Conservation (phyloP, 2,888 invertebrate genomes). For the Ophioninae sp. region DNA sequence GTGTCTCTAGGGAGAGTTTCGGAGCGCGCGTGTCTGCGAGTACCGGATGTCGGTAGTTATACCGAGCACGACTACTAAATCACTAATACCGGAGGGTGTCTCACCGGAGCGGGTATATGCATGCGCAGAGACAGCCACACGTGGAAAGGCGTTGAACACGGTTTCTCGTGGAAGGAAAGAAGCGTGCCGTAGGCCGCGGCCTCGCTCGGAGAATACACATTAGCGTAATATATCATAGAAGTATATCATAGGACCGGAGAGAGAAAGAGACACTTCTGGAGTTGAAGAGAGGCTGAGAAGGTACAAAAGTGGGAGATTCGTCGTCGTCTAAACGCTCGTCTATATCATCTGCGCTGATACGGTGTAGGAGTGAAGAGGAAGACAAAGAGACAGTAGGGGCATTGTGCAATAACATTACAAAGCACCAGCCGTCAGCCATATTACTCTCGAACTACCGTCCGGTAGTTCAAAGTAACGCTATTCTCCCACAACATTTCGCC, state of each 20-base stretch:
- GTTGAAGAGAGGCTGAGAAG: slow-evolving; percentile 19
- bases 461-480: slow-evolving; percentile 59
- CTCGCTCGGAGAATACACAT: slow-evolving; percentile 48
- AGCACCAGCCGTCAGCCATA: slow-evolving; percentile 53
- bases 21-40: slow-evolving; percentile 23
- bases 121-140: slow-evolving; percentile 56
- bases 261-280: slow-evolving; percentile 26
- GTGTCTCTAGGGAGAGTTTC: slow-evolving; percentile 30
- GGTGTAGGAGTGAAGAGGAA: slow-evolving; percentile 60
- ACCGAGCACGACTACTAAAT: slow-evolving; percentile 54
- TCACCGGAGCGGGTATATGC: slow-evolving; percentile 51
- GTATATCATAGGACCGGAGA: background rate
- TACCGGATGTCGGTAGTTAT: slow-evolving; percentile 61
- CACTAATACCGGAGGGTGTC: slow-evolving; percentile 51
- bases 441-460: slow-evolving; percentile 57
- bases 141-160: slow-evolving; percentile 56
- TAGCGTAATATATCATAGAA: slow-evolving; percentile 61
- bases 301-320: slow-evolving; percentile 40
- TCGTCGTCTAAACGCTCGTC: slow-evolving; percentile 63
- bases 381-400: slow-evolving; percentile 46
- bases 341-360: slow-evolving; percentile 59
- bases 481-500: slow-evolving; percentile 54
- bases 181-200: slow-evolving; percentile 48
- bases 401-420: slow-evolving; percentile 63
- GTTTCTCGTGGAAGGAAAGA: slow-evolving; percentile 52